Base-by-base conservation (phyloP, 2,797 vertebrate genomes). In the Discoglossus pictus region DNA sequence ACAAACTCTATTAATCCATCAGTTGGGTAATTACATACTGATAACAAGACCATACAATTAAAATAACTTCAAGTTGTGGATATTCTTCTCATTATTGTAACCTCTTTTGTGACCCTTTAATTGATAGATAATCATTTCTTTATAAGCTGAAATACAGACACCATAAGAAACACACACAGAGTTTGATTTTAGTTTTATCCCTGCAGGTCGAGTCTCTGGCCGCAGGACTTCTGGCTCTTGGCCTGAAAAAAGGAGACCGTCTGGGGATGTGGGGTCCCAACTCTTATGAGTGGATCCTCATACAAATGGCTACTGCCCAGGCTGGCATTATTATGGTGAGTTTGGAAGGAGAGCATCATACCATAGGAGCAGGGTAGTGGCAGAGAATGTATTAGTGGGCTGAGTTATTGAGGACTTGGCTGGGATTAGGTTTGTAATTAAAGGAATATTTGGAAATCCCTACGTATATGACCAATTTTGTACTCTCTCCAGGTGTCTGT, bases 221-320 rank as follows among this genome's bases (percentile, higher is more conserved):
- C 48, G 85, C 93, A 34, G 95, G 94, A 24, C 90, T 97, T 34
- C 81, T 97, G 35, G 93, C 92, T 36, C 74, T 95, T 10, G 94
- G 93, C 6, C 79, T 98, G 74, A 70, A 79, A 64, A 90, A 73
- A 52, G 93, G 93, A 0, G 93, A 97, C 74, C 77, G 93, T 0
- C 84, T 97, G 10, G 95, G 93, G 15, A 85, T 98, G 74, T 98
- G 94, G 94, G 90, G 90, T n/a, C 94, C 93, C 38, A 98, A 97
- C 68, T 88, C 55, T 3, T 95, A 94, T 0, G 91, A 93, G 2
- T 97, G 95, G 94, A 84, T 93, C 71, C 87, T 98, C 24, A 88
- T 92, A 74, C 94, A 96, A 77, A 89, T 92, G 77, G 93, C 95
- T 18, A 82, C 93, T 0, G 93, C 94, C 46, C 91, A 94, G 68